These are phyloP conservation scores for Anodontia alba DNA, from an alignment of 2,888 invertebrate species.

Conservation along the genomic window DNA sequence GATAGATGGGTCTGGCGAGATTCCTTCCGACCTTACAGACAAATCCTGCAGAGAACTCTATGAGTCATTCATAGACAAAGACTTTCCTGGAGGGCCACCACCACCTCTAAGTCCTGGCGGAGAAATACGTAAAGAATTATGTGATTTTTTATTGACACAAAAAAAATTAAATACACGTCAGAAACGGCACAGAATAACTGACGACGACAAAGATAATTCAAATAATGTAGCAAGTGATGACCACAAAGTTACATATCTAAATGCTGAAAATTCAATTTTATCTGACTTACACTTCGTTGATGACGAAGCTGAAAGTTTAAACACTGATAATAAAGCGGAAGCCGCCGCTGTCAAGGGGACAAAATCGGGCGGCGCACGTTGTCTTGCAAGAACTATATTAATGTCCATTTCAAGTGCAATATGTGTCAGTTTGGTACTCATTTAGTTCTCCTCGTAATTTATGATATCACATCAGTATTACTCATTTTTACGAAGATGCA, in stretches of 20 bases:
- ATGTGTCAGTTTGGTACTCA: background rate
- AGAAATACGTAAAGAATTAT: conserved; percentile 34
- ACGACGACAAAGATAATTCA: background rate
- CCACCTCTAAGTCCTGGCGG: conserved; percentile 44
- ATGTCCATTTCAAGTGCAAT: background rate
- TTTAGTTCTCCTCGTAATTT: no score
- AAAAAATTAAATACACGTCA: background rate
- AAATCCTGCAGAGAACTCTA: conserved; percentile 39
- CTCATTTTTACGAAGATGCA: no score
- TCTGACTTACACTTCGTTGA: background rate
- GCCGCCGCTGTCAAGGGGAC: background rate
- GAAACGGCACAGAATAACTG: conserved; percentile 10
- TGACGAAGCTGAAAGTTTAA: background rate
- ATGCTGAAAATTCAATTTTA: background rate
- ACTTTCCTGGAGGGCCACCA: conserved; percentile 46
- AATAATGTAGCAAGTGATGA: background rate
- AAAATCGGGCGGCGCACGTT: background rate
- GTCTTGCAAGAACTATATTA: background rate
- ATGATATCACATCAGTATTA: no score
- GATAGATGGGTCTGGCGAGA: no score
- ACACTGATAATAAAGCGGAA: background rate
- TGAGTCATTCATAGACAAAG: conserved; percentile 32
- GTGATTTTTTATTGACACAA: conserved; percentile 30
- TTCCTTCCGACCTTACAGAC: background rate
- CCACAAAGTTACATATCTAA: background rate